Base-by-base conservation (phyloP, 2,888 invertebrate genomes). In the Yponomeuta cagnagella region DNA sequence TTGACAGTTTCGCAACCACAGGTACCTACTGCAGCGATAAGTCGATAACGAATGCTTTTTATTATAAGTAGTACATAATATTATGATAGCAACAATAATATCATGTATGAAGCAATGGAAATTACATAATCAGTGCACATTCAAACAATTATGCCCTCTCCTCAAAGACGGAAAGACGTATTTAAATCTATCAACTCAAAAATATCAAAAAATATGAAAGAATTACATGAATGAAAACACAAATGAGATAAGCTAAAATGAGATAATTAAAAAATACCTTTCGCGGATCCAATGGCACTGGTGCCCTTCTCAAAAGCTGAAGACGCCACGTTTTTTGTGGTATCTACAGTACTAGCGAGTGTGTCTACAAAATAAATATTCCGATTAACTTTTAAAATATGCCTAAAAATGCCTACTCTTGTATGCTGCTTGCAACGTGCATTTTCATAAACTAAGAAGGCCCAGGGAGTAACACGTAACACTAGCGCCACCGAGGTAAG, bases 271-370 rank as follows among this genome's bases (percentile, higher is more conserved):
- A 10, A 68, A n/a, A 63, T 68, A 72, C 72, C 72, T 72, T 71
- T 72, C 0, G 72, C 69, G 37, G 73, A 71, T 58, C 74, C 75
- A 72, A 73, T 70, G 72, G 76, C 74, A 73, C 76, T 73, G 66
- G n/a, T 85, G 72, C 91, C 87, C 79, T 92, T 88, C 77, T 90
- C 89, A 74, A 89, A 86, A 63, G 89, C 89, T 70, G 88, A 83
- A 68, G 86, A 86, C 74, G 90, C 86, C 37, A 90, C 87, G 77
- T 86, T 87, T 75, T 92, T 92, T 71, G 90, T 89, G 73, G 88
- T 85, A 72, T 81, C 90, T 70, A 89, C 87, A 58, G 89, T 85
- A 75, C 72, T 78, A 70, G 77, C 71, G 74, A 81, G 73, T 58
- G 77, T 76, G 77, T 78, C 79, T 80, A 79, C 73, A 58, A 58